Conservation (phyloP, 2,888 invertebrate species). For the Nemotelus pantherinus region DNA sequence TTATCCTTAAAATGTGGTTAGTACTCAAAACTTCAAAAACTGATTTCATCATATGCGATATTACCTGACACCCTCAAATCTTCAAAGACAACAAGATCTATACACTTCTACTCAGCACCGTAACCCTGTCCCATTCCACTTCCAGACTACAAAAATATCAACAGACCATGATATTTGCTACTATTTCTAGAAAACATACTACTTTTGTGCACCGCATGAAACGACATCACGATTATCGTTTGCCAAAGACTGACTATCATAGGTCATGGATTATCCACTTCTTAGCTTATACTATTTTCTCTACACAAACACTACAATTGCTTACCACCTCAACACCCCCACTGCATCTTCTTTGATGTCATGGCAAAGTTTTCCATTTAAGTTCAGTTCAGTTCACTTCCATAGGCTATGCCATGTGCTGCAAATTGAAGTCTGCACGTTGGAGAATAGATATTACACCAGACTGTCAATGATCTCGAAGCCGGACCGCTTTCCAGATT, state of each 20-base stretch:
- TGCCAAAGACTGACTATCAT: constrained; percentile 14
- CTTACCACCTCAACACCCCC: too few relatives aligned
- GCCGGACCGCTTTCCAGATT: background rate
- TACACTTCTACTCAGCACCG: too few relatives aligned
- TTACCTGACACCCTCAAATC: too few relatives aligned
- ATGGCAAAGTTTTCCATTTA: background rate
- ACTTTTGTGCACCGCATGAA: constrained; percentile 26
- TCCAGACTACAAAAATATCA: background rate
- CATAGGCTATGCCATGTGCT: background rate
- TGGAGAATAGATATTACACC: background rate
- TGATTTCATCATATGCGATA: too few relatives aligned
- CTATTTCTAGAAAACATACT: background rate
- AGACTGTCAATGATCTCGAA: constrained; percentile 40
- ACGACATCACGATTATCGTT: constrained; percentile 39
- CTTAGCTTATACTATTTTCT: constrained; percentile 33
- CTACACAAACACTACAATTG: background rate
- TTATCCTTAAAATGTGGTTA: too few relatives aligned
- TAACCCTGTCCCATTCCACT: background rate
- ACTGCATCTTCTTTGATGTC: background rate
- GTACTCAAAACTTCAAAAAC: too few relatives aligned
- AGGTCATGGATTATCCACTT: constrained; percentile 26
- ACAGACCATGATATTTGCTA: background rate
- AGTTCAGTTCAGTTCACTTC: constrained; percentile 4
- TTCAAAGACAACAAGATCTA: too few relatives aligned
- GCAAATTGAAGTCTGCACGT: background rate